Evolutionary conservation across 1,140 invertebrate species (phyloP).

Genomic region (Ooceraea biroi): DNA sequence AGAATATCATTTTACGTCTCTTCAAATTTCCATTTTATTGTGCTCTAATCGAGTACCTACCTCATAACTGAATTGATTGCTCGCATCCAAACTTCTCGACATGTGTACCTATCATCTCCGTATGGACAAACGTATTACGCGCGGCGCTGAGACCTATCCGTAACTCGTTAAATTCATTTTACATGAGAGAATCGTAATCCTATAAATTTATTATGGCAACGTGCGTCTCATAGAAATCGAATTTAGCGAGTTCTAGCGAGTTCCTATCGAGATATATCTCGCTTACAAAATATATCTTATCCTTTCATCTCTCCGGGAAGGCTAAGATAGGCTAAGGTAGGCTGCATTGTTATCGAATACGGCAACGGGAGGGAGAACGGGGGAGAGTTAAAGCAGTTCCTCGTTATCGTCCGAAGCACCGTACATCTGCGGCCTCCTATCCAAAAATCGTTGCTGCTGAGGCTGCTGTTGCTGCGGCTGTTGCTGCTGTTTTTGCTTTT

Average conservation of each 20-base stretch:
- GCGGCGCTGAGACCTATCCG: not conserved
- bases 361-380: constrained; percentile 6
- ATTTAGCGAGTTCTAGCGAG: constrained; percentile 34
- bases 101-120: not conserved
- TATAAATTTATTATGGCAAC: constrained; percentile 47
- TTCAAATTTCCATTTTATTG: not conserved
- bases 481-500: constrained; percentile 80
- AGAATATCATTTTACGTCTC: not conserved
- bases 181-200: constrained; percentile 27
- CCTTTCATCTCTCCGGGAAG: constrained; percentile 47
- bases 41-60: not conserved
- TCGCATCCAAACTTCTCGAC: not conserved
- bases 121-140: constrained; percentile 27
- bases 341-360: constrained; percentile 32
- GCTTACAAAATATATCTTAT: constrained; percentile 24
- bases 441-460: constrained; percentile 71
- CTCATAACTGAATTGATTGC: not conserved
- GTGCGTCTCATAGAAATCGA: constrained; percentile 7
- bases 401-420: constrained; percentile 84
- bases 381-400: constrained; percentile 82
- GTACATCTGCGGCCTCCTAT: constrained; percentile 84
- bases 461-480: constrained; percentile 72
- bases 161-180: constrained; percentile 32
- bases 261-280: constrained; percentile 20
- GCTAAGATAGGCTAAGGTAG: constrained; percentile 32